Conservation (phyloP, 2,113 vertebrate genomes). For the Chroicocephalus ridibundus region DNA sequence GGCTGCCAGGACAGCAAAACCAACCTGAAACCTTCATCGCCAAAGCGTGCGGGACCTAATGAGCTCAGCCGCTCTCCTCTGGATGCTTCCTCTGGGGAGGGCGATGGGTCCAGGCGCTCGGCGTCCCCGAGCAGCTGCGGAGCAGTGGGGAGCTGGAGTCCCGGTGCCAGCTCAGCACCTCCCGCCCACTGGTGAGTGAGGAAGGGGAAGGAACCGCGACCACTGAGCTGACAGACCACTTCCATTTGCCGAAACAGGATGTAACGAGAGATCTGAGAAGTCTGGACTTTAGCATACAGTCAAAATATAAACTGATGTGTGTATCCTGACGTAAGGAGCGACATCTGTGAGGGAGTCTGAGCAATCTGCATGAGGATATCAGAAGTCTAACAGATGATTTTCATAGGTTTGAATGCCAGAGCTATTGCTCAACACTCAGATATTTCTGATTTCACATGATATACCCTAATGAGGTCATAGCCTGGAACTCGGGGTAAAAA, state of each 20-base stretch:
- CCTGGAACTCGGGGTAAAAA: background rate
- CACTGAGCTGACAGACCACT: background rate
- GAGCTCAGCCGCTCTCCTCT: background rate
- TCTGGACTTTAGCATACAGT: background rate
- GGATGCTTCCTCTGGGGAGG: background rate
- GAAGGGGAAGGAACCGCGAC: slow-evolving; percentile 31
- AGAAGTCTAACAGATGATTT: slow-evolving; percentile 36
- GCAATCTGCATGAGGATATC: slow-evolving; percentile 5
- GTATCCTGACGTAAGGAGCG: slow-evolving; percentile 23
- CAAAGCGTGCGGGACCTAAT: background rate
- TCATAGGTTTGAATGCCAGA: slow-evolving; percentile 26
- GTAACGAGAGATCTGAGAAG: slow-evolving; percentile 39
- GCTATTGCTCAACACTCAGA: slow-evolving; percentile 20
- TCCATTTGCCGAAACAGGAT: background rate
- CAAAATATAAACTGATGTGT: slow-evolving; percentile 21
- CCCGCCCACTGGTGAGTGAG: background rate
- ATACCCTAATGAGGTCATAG: slow-evolving; percentile 22
- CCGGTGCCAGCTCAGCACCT: background rate
- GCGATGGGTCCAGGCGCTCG: background rate
- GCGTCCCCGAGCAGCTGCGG: background rate
- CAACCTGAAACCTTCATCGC: background rate
- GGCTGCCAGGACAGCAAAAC: background rate
- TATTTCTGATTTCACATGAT: slow-evolving; percentile 46
- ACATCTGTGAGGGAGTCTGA: slow-evolving; percentile 3
- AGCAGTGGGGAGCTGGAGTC: background rate